Conservation (phyloP, 2,797 vertebrate genomes). For the Hippocampus kuda region DNA sequence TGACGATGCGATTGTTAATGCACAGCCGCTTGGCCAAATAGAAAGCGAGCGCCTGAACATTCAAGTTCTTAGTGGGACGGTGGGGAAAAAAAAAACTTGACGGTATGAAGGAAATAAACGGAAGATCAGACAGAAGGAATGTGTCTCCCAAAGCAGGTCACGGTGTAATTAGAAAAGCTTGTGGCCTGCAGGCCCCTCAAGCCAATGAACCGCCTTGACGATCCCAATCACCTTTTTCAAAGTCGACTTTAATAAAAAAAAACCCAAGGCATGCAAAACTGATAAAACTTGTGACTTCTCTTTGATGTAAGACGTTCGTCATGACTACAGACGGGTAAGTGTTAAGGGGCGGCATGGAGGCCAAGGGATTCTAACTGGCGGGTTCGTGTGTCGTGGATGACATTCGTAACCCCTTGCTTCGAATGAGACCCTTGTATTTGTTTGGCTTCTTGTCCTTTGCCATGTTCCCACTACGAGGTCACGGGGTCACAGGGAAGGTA, state of each 20-base stretch:
- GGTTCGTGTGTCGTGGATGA: conserved; percentile 31
- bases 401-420: conserved; percentile 31
- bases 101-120: conserved; percentile 16
- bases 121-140: conserved; percentile 49
- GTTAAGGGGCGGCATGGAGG: background rate
- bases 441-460: conserved; percentile 36
- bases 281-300: conserved; percentile 44
- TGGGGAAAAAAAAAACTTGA: background rate
- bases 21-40: background rate
- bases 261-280: conserved; percentile 37
- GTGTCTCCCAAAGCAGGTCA: conserved; percentile 43
- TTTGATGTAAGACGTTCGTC: conserved; percentile 45
- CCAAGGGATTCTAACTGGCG: conserved; percentile 7
- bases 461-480: conserved; percentile 7
- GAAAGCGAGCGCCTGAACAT: background rate
- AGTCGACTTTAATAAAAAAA: conserved; percentile 31
- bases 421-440: conserved; percentile 35
- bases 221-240: conserved; percentile 44
- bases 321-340: conserved; percentile 10
- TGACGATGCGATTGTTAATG: background rate
- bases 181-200: conserved; percentile 47
- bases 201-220: conserved; percentile 40
- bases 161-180: conserved; percentile 56
- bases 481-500: conserved; percentile 17
- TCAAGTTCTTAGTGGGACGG: background rate